Base-by-base conservation (phyloP, 2,113 vertebrate genomes). In the Xiphias gladius region DNA sequence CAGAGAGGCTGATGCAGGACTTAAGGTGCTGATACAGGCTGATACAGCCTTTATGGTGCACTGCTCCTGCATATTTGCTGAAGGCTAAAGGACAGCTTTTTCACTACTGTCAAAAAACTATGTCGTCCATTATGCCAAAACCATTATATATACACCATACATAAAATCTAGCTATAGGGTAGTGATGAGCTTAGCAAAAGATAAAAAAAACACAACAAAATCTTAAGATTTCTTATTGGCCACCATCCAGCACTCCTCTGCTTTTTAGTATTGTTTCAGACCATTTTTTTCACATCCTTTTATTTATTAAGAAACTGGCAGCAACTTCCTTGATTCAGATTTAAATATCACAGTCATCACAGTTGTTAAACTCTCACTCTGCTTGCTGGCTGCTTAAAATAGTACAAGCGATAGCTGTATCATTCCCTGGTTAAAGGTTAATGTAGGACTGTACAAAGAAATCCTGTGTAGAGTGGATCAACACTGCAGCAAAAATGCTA, bases 1-100 rank as follows among this genome's bases (percentile, higher is more conserved):
- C 68, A 84, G 67, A 77, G 76, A 86, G 72, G 84, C 80, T 86
- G 88, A 89, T 85, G 72, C 68, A 85, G 81, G 71, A 67, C 67
- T 85, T 74, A 22, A 61, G 64, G 41, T 59, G 57, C 50, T 20
- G 68, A 65, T 74, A 80, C 52, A 50, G 76, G 84, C 85, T 87
- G 82, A 89, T 72, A 24, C 77, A 85, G 83, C 73, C 71, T 84
- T 84, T 79, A 85, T 83, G 7, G 50, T 64, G 26, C 4, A 11
- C 69, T 55, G 35, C n/a, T 77, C 17, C 50, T 62, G 55, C 71
- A 68, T 43, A 64, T 72, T 79, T 67, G 58, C 50, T 26, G 22
- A 79, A 67, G 79, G 20, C 59, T 59, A 30, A 73, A 59, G 52
- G n/a, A 82, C 3, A 30, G 13, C 2, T 22, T 62, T 73, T 24